phyloP scores from a whole-genome alignment of 1,140 invertebrate species.

The Anastrepha obliqua region DNA sequence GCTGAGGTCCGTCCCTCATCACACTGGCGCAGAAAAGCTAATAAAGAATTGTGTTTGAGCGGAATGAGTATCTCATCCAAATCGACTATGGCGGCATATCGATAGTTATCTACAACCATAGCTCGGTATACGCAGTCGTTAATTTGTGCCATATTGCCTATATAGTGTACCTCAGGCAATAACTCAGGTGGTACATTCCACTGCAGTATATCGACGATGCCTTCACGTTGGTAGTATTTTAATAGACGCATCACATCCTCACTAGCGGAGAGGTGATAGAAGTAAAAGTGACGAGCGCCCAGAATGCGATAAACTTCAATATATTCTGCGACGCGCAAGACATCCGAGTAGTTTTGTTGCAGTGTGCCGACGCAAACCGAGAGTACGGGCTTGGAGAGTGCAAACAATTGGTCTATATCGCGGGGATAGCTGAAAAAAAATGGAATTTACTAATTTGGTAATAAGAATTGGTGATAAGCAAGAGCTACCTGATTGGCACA shows the following conservation, averaged over 20 bases:
- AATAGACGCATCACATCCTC: slow-evolving; percentile 76
- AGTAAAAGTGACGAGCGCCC: slow-evolving; percentile 80
- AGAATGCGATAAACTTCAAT: slow-evolving; percentile 81
- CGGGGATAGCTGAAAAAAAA: slow-evolving; percentile 64
- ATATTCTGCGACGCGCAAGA: slow-evolving; percentile 79
- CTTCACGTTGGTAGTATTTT: slow-evolving; percentile 74
- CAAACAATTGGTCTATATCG: slow-evolving; percentile 65
- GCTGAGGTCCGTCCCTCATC: slow-evolving; percentile 71
- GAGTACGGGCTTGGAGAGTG: slow-evolving; percentile 67
- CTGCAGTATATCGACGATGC: slow-evolving; percentile 76
- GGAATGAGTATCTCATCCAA: slow-evolving; percentile 80
- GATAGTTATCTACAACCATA: slow-evolving; percentile 70
- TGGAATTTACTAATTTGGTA: background rate
- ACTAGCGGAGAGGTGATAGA: slow-evolving; percentile 80
- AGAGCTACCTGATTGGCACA: slow-evolving; percentile 67
- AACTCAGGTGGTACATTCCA: slow-evolving; percentile 77
- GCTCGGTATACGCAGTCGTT: slow-evolving; percentile 80
- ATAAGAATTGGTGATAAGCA: no score
- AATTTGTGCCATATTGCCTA: slow-evolving; percentile 79
- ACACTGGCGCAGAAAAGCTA: slow-evolving; percentile 70
- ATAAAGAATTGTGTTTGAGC: slow-evolving; percentile 72
- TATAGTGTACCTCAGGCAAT: slow-evolving; percentile 76
- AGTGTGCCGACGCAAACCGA: slow-evolving; percentile 82
- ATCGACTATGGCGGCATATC: slow-evolving; percentile 78
- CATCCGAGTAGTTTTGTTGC: slow-evolving; percentile 78